phyloP scores from a whole-genome alignment of 2,113 vertebrate species.

The Emydura subglobosa region DNA sequence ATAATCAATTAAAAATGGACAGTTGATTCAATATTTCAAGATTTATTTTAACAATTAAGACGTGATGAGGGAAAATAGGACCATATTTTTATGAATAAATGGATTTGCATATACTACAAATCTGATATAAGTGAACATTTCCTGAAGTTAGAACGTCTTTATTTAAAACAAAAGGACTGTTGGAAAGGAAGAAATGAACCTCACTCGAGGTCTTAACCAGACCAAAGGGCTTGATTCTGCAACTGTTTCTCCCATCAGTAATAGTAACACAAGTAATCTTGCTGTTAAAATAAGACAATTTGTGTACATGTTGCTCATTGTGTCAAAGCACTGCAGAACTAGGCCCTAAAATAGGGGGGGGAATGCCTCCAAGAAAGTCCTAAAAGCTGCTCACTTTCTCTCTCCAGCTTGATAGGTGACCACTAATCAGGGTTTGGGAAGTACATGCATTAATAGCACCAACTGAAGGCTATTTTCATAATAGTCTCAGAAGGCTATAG shows the following conservation, averaged over 20 bases:
- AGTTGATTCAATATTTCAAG: background rate
- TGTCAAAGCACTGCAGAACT: background rate
- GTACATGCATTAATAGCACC: background rate
- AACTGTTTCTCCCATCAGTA: background rate
- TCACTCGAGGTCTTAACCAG: background rate
- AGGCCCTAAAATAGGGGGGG: background rate
- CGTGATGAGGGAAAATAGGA: background rate
- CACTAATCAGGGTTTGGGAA: background rate
- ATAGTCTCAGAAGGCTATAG: background rate
- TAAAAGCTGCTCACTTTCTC: background rate
- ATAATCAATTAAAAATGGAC: background rate
- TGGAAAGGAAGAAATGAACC: background rate
- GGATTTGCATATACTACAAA: background rate
- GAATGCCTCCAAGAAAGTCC: background rate
- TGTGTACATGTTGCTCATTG: background rate
- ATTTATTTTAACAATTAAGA: background rate
- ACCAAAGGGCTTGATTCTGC: background rate
- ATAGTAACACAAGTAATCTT: background rate
- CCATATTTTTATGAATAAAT: background rate
- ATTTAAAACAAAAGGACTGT: background rate
- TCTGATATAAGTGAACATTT: background rate
- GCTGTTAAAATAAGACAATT: background rate
- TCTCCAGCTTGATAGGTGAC: background rate
- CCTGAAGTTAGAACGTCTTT: background rate
- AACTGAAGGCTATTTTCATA: slow-evolving; percentile 27